Percentiles rank a stretch among this genome's conserved stretches.
These are phyloP conservation scores for Poeciliopsis gracilis DNA, from an alignment of 2,797 vertebrate genomes.

Conservation along the genomic window DNA sequence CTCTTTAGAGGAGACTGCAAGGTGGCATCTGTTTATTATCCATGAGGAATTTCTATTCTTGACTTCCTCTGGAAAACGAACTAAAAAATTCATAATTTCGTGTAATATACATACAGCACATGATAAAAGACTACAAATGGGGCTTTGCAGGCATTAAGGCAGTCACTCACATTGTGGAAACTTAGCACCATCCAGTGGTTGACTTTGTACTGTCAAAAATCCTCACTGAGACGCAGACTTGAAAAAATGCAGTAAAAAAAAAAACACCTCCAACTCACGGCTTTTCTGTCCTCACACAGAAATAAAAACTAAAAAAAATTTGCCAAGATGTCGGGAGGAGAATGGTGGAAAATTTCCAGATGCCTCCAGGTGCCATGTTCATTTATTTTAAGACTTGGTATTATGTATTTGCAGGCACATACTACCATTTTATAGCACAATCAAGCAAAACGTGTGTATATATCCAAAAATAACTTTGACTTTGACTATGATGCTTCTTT, in stretches of 20 bases:
- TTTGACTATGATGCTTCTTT: no score
- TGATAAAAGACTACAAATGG: not conserved
- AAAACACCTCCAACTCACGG: not conserved
- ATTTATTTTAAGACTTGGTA: not conserved
- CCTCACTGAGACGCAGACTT: not conserved
- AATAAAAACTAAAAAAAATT: not conserved
- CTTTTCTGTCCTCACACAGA: not conserved
- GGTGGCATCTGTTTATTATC: not conserved
- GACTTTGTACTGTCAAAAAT: not conserved
- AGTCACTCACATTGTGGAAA: constrained; percentile 15
- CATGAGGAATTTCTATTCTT: not conserved
- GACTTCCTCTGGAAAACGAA: not conserved
- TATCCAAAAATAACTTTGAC: no score
- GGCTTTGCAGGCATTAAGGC: constrained; percentile 6
- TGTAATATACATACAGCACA: constrained; percentile 1
- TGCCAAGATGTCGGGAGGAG: not conserved
- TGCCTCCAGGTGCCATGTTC: not conserved
- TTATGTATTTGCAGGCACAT: no score
- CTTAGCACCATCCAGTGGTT: constrained; percentile 62
- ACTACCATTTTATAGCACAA: no score
- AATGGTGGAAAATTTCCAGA: not conserved
- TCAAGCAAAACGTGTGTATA: no score
- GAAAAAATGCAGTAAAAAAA: not conserved
- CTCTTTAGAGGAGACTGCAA: not conserved
- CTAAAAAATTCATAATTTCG: constrained; percentile 19